Evolutionary conservation across 2,797 vertebrate species (phyloP).

Genomic region (Kryptopterus vitreolus): DNA sequence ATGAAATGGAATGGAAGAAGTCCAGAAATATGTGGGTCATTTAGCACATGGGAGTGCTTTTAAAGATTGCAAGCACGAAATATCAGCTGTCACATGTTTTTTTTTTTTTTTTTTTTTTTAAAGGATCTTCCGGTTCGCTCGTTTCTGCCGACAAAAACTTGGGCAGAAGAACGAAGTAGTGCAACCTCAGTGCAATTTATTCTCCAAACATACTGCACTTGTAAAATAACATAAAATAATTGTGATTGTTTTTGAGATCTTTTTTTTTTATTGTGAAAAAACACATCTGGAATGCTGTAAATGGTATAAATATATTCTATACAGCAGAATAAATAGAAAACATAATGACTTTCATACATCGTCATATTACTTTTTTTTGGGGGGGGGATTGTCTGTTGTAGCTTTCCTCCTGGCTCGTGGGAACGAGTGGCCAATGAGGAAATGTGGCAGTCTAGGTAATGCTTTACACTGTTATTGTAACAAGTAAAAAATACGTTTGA

Average conservation of each 20-base stretch:
- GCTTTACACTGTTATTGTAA: conserved; percentile 4
- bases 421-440: conserved; percentile 95
- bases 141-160: conserved; percentile 59
- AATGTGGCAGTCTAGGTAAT: conserved; percentile 98
- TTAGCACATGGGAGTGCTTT: conserved; percentile 52
- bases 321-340: neutral
- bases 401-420: conserved; percentile 90
- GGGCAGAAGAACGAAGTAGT: conserved; percentile 44
- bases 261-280: neutral
- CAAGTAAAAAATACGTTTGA: neutral
- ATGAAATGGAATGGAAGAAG: conserved; percentile 64
- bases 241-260: neutral
- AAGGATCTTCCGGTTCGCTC: conserved; percentile 53
- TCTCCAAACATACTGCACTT: neutral
- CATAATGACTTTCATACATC: neutral
- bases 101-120: conserved; percentile 59
- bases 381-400: conserved; percentile 63
- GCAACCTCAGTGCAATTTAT: conserved; percentile 27
- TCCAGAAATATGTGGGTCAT: conserved; percentile 65
- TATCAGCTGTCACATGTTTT: conserved; percentile 68
- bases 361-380: conserved; percentile 31
- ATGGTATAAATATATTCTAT: neutral
- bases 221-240: neutral
- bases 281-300: neutral
- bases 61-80: conserved; percentile 65